A percentile compares a stretch with the other conserved stretches of the same genome.
Conservation (phyloP, 2,113 vertebrate genomes). For the Redunca redunca region DNA sequence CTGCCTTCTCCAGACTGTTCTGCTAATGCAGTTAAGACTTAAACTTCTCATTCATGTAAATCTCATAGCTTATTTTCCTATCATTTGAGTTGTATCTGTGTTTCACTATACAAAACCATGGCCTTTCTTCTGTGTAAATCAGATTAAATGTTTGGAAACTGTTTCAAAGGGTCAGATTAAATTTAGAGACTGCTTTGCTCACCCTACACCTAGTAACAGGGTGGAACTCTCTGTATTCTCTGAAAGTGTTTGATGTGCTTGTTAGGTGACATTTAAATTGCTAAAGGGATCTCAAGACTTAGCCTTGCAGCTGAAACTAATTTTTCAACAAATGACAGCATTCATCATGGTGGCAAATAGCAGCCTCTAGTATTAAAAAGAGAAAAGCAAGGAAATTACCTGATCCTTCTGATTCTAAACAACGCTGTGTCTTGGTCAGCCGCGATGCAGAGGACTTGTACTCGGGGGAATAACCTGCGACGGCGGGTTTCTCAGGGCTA, state of each 20-base stretch:
- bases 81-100: neutral
- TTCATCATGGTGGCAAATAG: neutral
- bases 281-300: neutral
- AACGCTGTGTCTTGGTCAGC: neutral
- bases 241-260: neutral
- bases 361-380: constrained; percentile 9
- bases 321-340: constrained; percentile 18
- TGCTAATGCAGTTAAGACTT: neutral
- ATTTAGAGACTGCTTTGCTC: neutral
- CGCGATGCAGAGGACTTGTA: neutral
- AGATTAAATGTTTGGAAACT: neutral
- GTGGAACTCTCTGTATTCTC: neutral
- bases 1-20: neutral
- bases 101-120: neutral
- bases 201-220: neutral
- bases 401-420: neutral
- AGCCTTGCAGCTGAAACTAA: constrained; percentile 2
- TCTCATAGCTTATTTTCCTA: neutral
- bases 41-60: neutral
- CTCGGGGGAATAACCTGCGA: neutral
- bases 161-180: neutral
- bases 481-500: neutral
- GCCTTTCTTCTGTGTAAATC: neutral
- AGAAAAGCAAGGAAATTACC: neutral
- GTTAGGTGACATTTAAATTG: neutral